Percentiles rank a stretch among this genome's conserved stretches.
Conservation (phyloP, 2,797 vertebrate genomes). For the Phataginus tricuspis region DNA sequence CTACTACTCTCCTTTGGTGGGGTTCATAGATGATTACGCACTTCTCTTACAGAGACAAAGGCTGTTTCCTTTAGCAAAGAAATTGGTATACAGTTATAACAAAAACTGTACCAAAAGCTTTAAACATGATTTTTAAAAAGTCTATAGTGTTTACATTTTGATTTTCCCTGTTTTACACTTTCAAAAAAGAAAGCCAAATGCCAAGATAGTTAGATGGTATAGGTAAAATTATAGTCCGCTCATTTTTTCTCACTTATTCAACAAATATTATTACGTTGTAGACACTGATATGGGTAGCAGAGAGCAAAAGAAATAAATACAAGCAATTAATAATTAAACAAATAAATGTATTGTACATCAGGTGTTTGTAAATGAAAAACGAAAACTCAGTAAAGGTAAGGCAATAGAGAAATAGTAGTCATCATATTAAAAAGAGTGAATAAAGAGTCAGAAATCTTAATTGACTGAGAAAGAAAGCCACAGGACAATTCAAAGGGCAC, state of each 20-base stretch:
- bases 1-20: not conserved
- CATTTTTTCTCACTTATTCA: not conserved
- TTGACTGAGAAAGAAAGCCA: not conserved
- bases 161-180: not conserved
- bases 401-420: not conserved
- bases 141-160: not conserved
- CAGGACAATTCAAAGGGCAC: not conserved
- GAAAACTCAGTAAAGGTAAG: not conserved
- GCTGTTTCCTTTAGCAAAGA: not conserved
- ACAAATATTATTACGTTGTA: not conserved
- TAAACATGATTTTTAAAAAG: not conserved
- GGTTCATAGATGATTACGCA: not conserved
- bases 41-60: not conserved
- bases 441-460: not conserved
- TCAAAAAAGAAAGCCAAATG: not conserved
- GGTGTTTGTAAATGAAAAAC: not conserved
- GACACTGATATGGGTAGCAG: not conserved
- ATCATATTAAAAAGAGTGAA: not conserved
- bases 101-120: not conserved
- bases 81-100: not conserved
- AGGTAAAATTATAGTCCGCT: not conserved
- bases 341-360: not conserved
- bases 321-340: not conserved
- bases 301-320: not conserved
- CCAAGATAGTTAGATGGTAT: not conserved